phyloP scores from a whole-genome alignment of 92 coral and sea anemone species.

The Epizoanthus illoricatus region DNA sequence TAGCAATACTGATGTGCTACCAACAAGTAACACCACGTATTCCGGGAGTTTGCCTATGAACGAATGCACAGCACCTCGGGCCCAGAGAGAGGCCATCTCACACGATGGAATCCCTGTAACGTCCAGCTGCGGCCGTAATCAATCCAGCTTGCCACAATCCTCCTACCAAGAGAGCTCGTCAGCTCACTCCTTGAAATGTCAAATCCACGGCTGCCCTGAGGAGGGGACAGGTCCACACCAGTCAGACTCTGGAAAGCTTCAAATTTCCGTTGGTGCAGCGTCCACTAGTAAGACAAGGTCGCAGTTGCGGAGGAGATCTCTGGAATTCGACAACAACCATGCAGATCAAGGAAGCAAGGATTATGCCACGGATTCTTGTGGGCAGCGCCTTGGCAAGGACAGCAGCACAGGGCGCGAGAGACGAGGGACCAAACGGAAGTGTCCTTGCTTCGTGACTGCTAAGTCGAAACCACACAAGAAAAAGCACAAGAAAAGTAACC shows the following conservation, averaged over 20 bases:
- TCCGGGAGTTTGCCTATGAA: too few species aligned
- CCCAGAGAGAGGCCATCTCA: neutral
- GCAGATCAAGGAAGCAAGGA: neutral
- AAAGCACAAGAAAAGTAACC: neutral
- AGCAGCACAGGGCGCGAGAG: neutral
- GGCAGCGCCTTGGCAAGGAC: neutral
- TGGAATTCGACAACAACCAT: neutral
- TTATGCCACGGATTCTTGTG: neutral
- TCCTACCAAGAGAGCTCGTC: neutral
- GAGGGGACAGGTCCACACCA: neutral
- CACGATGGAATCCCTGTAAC: neutral
- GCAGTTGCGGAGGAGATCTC: neutral
- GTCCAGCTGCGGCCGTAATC: neutral
- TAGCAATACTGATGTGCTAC: neutral
- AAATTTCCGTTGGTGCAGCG: neutral
- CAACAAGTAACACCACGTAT: too few species aligned
- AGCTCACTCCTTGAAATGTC: neutral
- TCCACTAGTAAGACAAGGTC: neutral
- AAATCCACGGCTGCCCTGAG: neutral
- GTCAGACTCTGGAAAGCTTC: neutral
- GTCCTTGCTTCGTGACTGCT: constrained; percentile 3
- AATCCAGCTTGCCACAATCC: neutral
- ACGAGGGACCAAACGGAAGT: constrained; percentile 11
- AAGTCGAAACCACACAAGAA: neutral
- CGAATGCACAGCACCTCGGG: neutral